These are phyloP conservation scores for Pelecanus crispus DNA, from an alignment of 2,113 vertebrate species.

Conservation along the genomic window DNA sequence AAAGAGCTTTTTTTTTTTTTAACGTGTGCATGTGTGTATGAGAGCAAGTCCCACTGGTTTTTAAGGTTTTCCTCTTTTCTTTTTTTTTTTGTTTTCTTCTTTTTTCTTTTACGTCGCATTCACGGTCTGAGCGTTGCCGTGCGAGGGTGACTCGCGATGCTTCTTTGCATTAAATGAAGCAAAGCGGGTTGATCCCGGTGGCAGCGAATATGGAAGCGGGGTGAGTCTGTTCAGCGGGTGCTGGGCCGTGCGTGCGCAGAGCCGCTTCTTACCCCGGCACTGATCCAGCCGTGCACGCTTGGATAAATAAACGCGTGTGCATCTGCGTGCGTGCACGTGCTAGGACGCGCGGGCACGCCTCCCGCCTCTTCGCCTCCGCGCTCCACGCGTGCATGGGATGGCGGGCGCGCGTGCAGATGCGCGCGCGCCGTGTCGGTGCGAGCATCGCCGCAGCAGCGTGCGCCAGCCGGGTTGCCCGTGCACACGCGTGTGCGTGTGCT, in stretches of 20 bases:
- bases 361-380: accelerated
- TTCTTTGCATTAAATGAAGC: background rate
- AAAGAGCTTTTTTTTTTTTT: background rate
- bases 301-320: accelerated
- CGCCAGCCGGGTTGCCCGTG: no score
- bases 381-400: background rate
- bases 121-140: background rate
- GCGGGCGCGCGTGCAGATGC: no score
- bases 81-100: no score
- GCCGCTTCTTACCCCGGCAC: background rate
- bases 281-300: accelerated
- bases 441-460: accelerated
- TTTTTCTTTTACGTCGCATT: no score
- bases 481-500: background rate
- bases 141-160: accelerated
- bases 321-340: accelerated
- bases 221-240: accelerated
- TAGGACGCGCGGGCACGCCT: background rate
- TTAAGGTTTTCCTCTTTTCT: background rate
- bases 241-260: background rate
- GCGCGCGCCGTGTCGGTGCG: accelerated
- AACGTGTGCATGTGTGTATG: no score
- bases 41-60: background rate
- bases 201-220: background rate
- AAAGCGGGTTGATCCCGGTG: background rate